Evolutionary conservation across 2,113 vertebrate genomes (phyloP), one percentile per base, ranked within the genome.

Genomic region (Indicator indicator): DNA sequence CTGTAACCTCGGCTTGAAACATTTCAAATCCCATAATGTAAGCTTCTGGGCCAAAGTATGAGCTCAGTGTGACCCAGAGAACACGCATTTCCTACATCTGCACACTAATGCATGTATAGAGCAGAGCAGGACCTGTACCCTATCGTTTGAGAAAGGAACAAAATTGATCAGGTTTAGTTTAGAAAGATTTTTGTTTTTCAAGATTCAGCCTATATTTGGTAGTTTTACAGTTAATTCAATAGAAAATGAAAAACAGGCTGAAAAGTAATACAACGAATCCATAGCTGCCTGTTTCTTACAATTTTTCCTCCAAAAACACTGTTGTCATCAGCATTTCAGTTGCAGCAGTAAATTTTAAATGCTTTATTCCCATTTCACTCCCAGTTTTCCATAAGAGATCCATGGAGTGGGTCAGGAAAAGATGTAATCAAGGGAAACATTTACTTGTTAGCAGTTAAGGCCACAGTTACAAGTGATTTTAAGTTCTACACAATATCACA

Each of bases 341-440:
- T 80, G 33, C 15, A 77, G 62, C 56, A 21, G 4, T 44, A 76
- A 54, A 64, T 78, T 67, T 85, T 70, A 88, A 90, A 33, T 1
- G 4, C 10, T 74, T 46, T 83, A 18, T 90, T 91, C 69, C 23
- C 62, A 21, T 38, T 80, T 52, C 62, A 33, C 16, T 77, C 38
- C 55, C n/a, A 55, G 30, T 71, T 67, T 86, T 65, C 54, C 28
- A 1, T 28, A 65, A 81, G 26, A 60, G 33, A 80, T 27, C 80
- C 48, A 23, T 8, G 60, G 54, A 83, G 48, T 71, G 80, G 26
- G 78, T 80, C 76, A 92, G 69, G 26, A 63, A 50, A 72, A 71
- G 58, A 44, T 74, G 73, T 71, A 93, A 68, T 80, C 54, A 81
- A 90, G 83, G 62, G 72, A 86, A 90, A 44, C 23, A 81, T 90